A percentile compares a stretch with the other conserved stretches of the same genome.
phyloP scores from a whole-genome alignment of 2,113 vertebrate species.

The Lichenostomus cassidix region DNA sequence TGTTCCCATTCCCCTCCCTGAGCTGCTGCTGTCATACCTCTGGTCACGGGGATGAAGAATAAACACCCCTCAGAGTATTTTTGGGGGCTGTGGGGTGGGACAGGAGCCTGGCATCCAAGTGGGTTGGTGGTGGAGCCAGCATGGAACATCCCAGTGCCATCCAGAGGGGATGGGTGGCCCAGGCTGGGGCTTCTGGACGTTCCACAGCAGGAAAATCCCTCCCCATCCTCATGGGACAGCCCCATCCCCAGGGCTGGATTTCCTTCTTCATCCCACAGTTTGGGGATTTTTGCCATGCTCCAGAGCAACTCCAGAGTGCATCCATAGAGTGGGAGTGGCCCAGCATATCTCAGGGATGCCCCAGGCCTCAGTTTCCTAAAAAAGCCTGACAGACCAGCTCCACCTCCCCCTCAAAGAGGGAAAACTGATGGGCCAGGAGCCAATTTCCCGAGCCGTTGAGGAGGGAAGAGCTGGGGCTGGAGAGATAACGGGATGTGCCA shows the following conservation, averaged over 20 bases:
- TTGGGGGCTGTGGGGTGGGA: neutral
- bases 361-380: neutral
- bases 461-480: slow-evolving; percentile 29
- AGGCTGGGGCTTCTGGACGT: neutral
- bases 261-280: neutral
- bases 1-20: neutral
- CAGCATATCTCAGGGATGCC: neutral
- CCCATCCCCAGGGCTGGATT: neutral
- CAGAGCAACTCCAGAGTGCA: neutral
- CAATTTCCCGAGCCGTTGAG: slow-evolving; percentile 33
- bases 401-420: neutral
- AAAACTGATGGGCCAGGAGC: slow-evolving; percentile 3
- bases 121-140: neutral
- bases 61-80: neutral
- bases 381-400: neutral
- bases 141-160: neutral
- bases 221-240: neutral
- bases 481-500: slow-evolving; percentile 40
- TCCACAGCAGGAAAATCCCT: neutral
- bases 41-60: neutral
- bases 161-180: neutral
- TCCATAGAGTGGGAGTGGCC: neutral
- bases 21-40: neutral
- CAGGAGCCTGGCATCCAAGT: neutral
- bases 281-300: neutral